Evolutionary conservation across 2,888 invertebrate genomes (phyloP).

Genomic region (Isoperla grammatica): DNA sequence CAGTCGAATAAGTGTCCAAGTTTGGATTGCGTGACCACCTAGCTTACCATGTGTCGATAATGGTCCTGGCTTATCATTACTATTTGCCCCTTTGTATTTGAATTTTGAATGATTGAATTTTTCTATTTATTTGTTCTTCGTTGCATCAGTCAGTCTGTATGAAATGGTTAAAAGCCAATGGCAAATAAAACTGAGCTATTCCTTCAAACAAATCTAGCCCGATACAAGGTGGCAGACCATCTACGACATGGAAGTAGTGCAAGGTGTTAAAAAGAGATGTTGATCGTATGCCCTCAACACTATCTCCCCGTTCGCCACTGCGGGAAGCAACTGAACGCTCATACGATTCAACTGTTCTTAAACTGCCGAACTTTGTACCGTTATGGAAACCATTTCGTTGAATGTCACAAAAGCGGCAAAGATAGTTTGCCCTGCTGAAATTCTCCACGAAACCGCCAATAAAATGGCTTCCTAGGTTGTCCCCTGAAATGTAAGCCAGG

Average conservation of each 20-base stretch:
- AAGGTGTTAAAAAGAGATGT: neutral
- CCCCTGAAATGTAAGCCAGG: slow-evolving; percentile 32
- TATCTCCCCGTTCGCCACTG: neutral
- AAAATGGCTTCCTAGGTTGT: slow-evolving; percentile 33
- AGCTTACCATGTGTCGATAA: neutral
- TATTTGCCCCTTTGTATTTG: neutral
- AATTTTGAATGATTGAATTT: neutral
- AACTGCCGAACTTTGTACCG: neutral
- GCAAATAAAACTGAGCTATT: slow-evolving; percentile 9
- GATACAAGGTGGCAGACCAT: slow-evolving; percentile 18
- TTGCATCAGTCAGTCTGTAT: neutral
- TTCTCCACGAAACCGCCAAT: slow-evolving; percentile 32
- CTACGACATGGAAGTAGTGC: neutral
- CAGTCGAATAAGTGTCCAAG: neutral
- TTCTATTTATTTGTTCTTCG: neutral
- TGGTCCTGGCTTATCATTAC: neutral
- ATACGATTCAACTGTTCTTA: neutral
- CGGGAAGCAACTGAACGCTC: neutral
- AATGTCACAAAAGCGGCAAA: slow-evolving; percentile 32
- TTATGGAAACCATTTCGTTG: neutral
- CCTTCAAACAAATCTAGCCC: slow-evolving; percentile 21
- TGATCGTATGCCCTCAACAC: neutral
- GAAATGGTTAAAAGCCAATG: neutral
- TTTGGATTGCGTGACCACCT: slow-evolving; percentile 1
- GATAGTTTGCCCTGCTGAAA: slow-evolving; percentile 29